phyloP scores from a whole-genome alignment of 1,140 invertebrate genomes.

The Bombus pyrosoma region DNA sequence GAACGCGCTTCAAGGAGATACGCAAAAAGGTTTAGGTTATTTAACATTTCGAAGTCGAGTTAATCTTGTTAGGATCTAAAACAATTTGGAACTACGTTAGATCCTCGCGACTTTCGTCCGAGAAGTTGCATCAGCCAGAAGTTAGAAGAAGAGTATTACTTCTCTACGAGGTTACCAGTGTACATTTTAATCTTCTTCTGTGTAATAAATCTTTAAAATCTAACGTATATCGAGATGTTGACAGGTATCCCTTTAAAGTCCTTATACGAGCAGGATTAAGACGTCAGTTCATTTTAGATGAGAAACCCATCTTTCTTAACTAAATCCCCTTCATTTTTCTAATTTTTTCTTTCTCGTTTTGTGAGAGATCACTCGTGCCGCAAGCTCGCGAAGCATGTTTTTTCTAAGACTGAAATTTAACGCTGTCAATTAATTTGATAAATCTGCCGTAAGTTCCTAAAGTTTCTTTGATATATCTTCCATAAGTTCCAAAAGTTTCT shows the following conservation, averaged over 20 bases:
- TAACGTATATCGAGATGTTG: conserved; percentile 15
- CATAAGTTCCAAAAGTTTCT: no score
- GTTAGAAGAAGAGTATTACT: neutral
- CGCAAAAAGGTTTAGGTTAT: conserved; percentile 7
- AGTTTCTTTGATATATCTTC: no score
- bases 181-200: conserved; percentile 20
- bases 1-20: neutral
- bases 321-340: conserved; percentile 19
- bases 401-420: neutral
- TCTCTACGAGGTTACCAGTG: neutral
- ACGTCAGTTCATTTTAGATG: conserved; percentile 28
- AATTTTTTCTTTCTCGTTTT: neutral
- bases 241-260: conserved; percentile 26
- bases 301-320: neutral
- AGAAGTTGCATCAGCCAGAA: neutral
- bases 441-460: neutral
- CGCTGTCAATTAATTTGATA: neutral
- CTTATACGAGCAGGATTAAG: conserved; percentile 26
- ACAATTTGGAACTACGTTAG: neutral
- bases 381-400: neutral
- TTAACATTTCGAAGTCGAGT: neutral
- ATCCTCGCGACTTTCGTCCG: neutral
- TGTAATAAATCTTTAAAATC: conserved; percentile 24
- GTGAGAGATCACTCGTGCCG: neutral
- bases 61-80: conserved; percentile 3